Evolutionary conservation across 2,797 vertebrate species (phyloP).

Genomic region (Notoglanidium macrostoma): DNA sequence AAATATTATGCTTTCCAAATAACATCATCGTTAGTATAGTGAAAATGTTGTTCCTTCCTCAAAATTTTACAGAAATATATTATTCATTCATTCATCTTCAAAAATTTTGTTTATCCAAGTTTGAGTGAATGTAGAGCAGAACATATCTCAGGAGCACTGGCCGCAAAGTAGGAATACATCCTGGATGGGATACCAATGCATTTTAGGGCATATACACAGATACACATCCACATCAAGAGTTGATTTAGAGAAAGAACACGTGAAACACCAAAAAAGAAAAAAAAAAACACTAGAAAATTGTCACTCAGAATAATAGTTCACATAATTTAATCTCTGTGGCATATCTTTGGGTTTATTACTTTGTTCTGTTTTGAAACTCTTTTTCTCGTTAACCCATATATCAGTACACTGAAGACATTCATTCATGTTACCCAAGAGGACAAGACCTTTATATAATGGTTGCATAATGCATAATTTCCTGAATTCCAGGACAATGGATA

Average conservation of each 20-base stretch:
- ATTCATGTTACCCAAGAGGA: background rate
- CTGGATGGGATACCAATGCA: background rate
- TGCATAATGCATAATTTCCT: constrained; percentile 8
- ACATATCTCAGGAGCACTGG: background rate
- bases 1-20: background rate
- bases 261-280: background rate
- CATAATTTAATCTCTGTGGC: background rate
- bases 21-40: background rate
- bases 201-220: background rate
- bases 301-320: background rate
- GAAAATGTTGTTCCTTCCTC: background rate
- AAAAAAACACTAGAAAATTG: background rate
- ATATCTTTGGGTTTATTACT: background rate
- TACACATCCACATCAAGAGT: background rate
- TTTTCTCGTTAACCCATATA: constrained; percentile 3
- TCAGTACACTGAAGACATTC: constrained; percentile 9
- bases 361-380: background rate
- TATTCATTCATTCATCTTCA: background rate
- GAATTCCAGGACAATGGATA: constrained; percentile 15
- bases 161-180: background rate
- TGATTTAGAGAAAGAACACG: background rate
- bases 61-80: background rate
- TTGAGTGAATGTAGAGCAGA: background rate
- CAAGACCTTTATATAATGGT: constrained; percentile 23
- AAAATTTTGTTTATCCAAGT: background rate